Evolutionary conservation across 2,113 vertebrate species (phyloP), one percentile per base, ranked within the genome.

Genomic region (Romanogobio albipinnatus): DNA sequence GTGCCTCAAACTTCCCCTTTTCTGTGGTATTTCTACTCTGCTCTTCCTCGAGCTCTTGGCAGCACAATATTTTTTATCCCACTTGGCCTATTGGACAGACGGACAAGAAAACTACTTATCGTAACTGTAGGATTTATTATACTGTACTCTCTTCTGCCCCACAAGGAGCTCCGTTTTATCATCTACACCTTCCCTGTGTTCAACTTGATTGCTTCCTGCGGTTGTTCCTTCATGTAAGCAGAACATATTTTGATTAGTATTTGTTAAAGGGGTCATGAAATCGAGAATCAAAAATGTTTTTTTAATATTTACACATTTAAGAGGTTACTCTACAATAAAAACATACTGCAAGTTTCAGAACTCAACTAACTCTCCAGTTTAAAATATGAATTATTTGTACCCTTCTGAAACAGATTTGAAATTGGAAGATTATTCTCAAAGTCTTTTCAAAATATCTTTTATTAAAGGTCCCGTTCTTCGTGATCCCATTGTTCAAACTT

Each of bases 11-110:
- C 97, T 24, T 95, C 93, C 0, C 97, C 97, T 0, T 96, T 97
- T 85, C 91, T 99, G 43, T 99, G 98, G 98, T 99, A 99, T 87
- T 98, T 99, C 88, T 99, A 97, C 90, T 99, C 97, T 0, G 98
- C 95, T 0, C 79, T 99, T 85, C 98, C 97, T 13, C 96, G 98
- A 0, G 96, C 95, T 82, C 92, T 99, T 90, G 97, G 96, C 76
- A 94, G 95, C 93, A 96, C 96, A 59, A 75, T 97, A 85, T 4
- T 96, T 45, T 96, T 98, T 13, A 88, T 99, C 39, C 97, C 97
- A 0, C 88, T 97, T 36, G 98, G 98, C 4, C 91, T 96, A 1
- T 53, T 90, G 45, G 98, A 99, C 89, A 94, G 93, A 76, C 93
- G 98, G 83, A 94, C 92, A 82, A 91, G 90, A 36, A 86, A 87